Conservation (phyloP, 2,797 vertebrate species). For the Rhinoraja longicauda region DNA sequence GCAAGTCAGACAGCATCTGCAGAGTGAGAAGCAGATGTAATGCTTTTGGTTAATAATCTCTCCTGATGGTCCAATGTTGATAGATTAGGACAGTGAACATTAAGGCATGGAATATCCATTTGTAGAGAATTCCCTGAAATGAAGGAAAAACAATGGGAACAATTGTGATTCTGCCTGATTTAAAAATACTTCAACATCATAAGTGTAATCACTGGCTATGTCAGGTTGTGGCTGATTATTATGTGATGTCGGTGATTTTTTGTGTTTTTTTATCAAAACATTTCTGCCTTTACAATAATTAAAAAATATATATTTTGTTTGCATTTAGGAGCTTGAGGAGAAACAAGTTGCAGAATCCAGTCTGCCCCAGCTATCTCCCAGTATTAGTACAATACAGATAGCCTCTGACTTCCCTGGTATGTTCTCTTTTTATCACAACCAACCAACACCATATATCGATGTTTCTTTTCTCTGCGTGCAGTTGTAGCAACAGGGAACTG, state of each 20-base stretch:
- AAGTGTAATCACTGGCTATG: neutral
- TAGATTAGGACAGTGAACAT: neutral
- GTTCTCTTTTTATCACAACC: constrained; percentile 16
- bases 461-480: neutral
- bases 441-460: neutral
- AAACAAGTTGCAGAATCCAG: constrained; percentile 66
- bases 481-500: constrained; percentile 7
- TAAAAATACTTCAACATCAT: neutral
- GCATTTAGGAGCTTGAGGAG: constrained; percentile 69
- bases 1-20: no score
- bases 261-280: neutral
- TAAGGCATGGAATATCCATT: neutral
- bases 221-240: neutral
- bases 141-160: neutral
- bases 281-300: neutral
- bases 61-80: no score
- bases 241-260: neutral
- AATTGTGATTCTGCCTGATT: neutral
- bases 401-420: constrained; percentile 74
- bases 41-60: no score
- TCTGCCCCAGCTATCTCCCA: constrained; percentile 78
- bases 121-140: neutral
- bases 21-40: no score
- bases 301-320: constrained; percentile 42
- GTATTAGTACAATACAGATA: constrained; percentile 75